A percentile compares a stretch with the other conserved stretches of the same genome.
These are phyloP conservation scores for Myocastor coypus DNA, from an alignment of 2,113 vertebrate genomes.

Conservation along the genomic window DNA sequence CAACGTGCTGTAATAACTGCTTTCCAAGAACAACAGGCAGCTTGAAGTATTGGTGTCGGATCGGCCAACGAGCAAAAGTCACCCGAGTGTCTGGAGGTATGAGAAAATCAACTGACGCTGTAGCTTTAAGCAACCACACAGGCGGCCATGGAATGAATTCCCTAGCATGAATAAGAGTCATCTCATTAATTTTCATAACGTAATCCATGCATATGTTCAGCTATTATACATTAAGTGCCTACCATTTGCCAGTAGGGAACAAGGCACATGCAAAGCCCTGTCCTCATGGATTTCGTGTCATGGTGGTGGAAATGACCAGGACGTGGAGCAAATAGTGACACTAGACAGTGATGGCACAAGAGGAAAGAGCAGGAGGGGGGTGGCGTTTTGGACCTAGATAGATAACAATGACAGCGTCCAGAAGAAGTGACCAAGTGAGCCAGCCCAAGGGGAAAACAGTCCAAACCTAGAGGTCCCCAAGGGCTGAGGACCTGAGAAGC, in stretches of 20 bases:
- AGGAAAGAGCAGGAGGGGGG: not conserved
- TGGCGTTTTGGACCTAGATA: not conserved
- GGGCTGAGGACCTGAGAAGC: not conserved
- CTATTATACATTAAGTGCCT: not conserved
- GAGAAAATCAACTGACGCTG: not conserved
- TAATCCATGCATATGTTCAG: not conserved
- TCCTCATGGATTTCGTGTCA: not conserved
- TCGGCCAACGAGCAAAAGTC: not conserved
- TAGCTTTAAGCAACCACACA: not conserved
- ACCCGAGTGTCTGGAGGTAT: not conserved
- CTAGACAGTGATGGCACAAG: not conserved
- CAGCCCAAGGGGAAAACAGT: not conserved
- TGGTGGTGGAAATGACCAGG: not conserved
- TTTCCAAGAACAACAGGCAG: not conserved
- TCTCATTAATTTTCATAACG: slow-evolving; percentile 36
- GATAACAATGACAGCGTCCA: not conserved
- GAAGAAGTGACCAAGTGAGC: not conserved
- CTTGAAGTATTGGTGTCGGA: not conserved
- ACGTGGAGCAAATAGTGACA: not conserved
- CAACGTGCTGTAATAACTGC: not conserved
- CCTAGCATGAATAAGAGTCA: not conserved
- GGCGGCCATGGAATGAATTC: not conserved
- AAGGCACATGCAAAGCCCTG: not conserved
- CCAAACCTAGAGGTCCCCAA: not conserved
- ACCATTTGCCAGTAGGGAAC: not conserved